Evolutionary conservation across 2,113 vertebrate genomes (phyloP), one percentile per base, ranked within the genome.

Genomic region (Crotalus viridis): DNA sequence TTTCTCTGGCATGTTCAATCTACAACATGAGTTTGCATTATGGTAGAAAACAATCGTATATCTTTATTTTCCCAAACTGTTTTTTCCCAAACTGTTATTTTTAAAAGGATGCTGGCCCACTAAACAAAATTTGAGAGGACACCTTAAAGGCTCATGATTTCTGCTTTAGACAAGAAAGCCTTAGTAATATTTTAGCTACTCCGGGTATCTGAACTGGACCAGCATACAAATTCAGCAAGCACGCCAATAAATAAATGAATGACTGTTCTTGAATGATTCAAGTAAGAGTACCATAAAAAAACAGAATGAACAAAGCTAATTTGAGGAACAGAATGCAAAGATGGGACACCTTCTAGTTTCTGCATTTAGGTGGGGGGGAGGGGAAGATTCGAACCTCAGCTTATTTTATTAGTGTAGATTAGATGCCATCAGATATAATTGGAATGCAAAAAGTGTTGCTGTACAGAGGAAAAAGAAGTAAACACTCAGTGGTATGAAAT

Each of bases 401-500:
- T 39, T 81, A 39, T 81, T 81, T 33, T 81, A 81, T 81, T 81
- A 81, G 33, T 19, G 69, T 81, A 39, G 69, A 39, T 81, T 81
- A 39, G 69, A 39, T 81, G 96, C 97, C 96, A 97, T 93, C 95
- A 96, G 96, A 94, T 96, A 97, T 97, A 98, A 98, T 94, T 97
- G 96, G 96, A 97, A 98, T 98, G 97, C 98, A 98, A 98, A 96
- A 95, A 97, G 95, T 95, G 94, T 95, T 94, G 89, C 94, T 96
- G 95, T 95, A 39, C 17, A 95, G 96, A 97, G 96, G 97, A 94
- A 12, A 46, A 51, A 90, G 54, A 88, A 39, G 33, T 26, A 93
- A 26, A 4, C 17, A 85, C 21, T 22, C 48, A 93, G 93, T 86
- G 96, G 93, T 94, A 96, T 61, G 94, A 94, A 95, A 97, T 97